Percentiles rank a stretch among this genome's conserved stretches.
Conservation (phyloP, 2,888 invertebrate species). For the Mantis religiosa region DNA sequence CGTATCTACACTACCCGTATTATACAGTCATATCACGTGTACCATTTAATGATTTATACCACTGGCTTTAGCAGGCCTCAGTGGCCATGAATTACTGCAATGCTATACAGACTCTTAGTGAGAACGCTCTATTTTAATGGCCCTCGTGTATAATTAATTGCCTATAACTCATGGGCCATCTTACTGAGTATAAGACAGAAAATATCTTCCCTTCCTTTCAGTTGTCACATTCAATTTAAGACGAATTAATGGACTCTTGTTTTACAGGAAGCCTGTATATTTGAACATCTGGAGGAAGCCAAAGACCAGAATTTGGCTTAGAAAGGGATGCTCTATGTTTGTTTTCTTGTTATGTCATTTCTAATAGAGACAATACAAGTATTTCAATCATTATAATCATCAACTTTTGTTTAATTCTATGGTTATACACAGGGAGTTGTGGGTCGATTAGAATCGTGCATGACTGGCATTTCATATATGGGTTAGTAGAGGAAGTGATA, state of each 20-base stretch:
- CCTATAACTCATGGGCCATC: background rate
- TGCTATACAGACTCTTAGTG: background rate
- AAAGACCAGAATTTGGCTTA: too few species aligned
- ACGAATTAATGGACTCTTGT: background rate
- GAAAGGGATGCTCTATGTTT: too few species aligned
- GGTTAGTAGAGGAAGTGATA: too few species aligned
- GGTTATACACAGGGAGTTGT: too few species aligned
- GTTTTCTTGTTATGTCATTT: too few species aligned
- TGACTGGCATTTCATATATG: too few species aligned
- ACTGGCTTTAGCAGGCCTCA: background rate
- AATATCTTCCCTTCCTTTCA: background rate
- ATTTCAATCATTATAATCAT: too few species aligned
- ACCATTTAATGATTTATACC: background rate
- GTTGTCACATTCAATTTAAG: background rate
- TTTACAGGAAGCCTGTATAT: background rate
- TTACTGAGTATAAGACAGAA: background rate
- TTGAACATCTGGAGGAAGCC: too few species aligned
- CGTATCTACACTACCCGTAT: background rate
- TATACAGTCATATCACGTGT: background rate
- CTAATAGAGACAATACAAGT: too few species aligned
- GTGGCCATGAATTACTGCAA: background rate
- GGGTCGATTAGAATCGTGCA: too few species aligned
- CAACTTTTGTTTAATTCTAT: too few species aligned
- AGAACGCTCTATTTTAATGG: background rate
- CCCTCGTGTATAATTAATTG: background rate